phyloP scores from a whole-genome alignment of 2,888 invertebrate species.

The Cerceris ruficornis region DNA sequence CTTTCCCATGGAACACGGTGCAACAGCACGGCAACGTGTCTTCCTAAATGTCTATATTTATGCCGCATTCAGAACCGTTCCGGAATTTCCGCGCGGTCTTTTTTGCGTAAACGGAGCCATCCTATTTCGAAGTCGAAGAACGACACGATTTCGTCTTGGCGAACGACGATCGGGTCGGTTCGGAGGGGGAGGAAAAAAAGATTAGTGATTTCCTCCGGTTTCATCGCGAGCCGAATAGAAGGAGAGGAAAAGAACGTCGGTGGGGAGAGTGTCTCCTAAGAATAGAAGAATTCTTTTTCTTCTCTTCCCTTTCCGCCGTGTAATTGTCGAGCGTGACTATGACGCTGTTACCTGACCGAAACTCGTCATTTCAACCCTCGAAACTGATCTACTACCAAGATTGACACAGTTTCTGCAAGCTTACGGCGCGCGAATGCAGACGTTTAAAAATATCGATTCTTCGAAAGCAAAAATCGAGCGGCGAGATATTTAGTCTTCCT shows the following conservation, averaged over 20 bases:
- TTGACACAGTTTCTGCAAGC: neutral
- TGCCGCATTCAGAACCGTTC: neutral
- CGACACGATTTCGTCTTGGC: constrained; percentile 21
- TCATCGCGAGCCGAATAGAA: constrained; percentile 12
- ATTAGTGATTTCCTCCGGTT: constrained; percentile 36
- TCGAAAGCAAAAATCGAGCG: constrained; percentile 48
- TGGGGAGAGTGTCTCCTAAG: constrained; percentile 60
- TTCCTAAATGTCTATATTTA: neutral
- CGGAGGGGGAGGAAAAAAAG: constrained; percentile 13
- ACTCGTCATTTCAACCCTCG: neutral
- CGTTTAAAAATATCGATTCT: constrained; percentile 53
- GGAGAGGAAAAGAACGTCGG: constrained; percentile 13
- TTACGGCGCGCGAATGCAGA: neutral
- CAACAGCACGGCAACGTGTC: neutral
- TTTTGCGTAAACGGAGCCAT: constrained; percentile 9
- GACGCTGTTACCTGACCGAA: constrained; percentile 4
- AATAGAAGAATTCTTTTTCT: constrained; percentile 69
- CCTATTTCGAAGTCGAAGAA: constrained; percentile 14
- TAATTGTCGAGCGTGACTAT: constrained; percentile 48
- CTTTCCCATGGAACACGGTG: neutral
- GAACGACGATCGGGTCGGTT: constrained; percentile 6
- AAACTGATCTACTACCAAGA: neutral
- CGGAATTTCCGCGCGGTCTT: constrained; percentile 35
- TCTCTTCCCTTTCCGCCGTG: constrained; percentile 37
- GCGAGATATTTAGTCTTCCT: constrained; percentile 33